Evolutionary conservation across 2,797 vertebrate genomes (phyloP), one percentile per base, ranked within the genome.

Genomic region (Poecilia gillii): DNA sequence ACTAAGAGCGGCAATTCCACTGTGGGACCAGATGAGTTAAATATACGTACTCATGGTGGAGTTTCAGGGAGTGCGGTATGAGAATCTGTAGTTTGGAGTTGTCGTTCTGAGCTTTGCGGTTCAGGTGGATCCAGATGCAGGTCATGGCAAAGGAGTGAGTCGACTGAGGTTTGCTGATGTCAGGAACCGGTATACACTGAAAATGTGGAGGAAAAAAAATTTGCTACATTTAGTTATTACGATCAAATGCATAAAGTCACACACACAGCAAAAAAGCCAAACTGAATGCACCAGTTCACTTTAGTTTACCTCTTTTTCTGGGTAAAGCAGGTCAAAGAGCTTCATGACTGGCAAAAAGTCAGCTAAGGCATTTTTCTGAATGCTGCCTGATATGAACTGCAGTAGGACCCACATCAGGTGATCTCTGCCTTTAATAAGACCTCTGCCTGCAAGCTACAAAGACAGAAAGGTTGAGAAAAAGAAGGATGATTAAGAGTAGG

Each of bases 291-390:
- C 4, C 33, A 28, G 3, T 36, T 33, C 3, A 73, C 53, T 78
- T 59, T 36, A 3, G 33, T 41, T 20, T 92, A 98, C 99, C 95
- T 99, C 98, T 92, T 99, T 99, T 91, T 99, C 98, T 46, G 98
- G 98, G 81, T 99, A 99, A 2, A 99, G 96, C 77, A 99, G 97
- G 88, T 99, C 99, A 84, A 99, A 99, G n/a, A 99, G 97, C 93
- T 99, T 99, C 98, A 99, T 99, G 85, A 99, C 99, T 0, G 99
- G 99, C 41, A 99, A 96, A 92, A 99, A 99, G 90, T 99, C 99
- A 9, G 96, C 99, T 31, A 99, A 88, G 0, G 97, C 97, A 36
- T 99, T 99, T 93, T 99, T 99, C 96, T 99, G 98, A 91, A 99
- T 99, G 93, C 99, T 99, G 83, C 99, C 99, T 3, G 99, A 99